Base-by-base conservation (phyloP, 2,888 invertebrate species). In the Ctenicera cuprea region DNA sequence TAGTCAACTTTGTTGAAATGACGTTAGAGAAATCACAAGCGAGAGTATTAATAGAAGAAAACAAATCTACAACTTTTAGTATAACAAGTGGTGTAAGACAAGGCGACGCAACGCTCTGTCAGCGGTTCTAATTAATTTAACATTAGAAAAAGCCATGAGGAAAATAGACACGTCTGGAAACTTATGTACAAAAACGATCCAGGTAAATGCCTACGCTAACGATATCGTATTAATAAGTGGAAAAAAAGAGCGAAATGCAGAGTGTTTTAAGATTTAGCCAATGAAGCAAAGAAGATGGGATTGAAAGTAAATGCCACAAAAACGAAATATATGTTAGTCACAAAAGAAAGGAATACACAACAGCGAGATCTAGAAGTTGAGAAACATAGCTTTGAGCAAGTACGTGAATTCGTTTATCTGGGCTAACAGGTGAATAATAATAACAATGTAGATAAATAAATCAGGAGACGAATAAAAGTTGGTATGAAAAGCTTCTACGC, bases 401-500 rank as follows among this genome's bases (percentile, higher is more conserved):
- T 16, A 8, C 14, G 14, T 2, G 16, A 45, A 16, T 45, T 45
- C 9, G 18, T 45, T 12, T 16, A 16, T 18, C 4, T 45, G n/a
- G 45, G 45, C 3, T 45, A 3, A 18, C 16, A 16, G 16, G 16
- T 45, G 16, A 45, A 45, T 45, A 16, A 18, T 45, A 45, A 45
- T 3, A 45, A 45, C 16, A n/a, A 16, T 7, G 16, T 16, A 18
- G 3, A 7, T 8, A 3, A 16, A 45, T 3, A 45, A 18, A 45
- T 45, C 9, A 3, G n/a, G 16, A 16, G 18, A 45, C 8, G 45
- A 45, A 45, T 16, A 16, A 45, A 45, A 45, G 9, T 14, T 18
- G 45, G 45, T 45, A 45, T 45, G 45, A 45, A n/a, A 45, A 45
- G 45, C 9, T 45, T 12, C 9, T 16, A 45, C n/a, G 45, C 45